These are phyloP conservation scores for Dicerorhinus sumatrensis DNA, from an alignment of 2,113 vertebrate genomes.

Conservation along the genomic window DNA sequence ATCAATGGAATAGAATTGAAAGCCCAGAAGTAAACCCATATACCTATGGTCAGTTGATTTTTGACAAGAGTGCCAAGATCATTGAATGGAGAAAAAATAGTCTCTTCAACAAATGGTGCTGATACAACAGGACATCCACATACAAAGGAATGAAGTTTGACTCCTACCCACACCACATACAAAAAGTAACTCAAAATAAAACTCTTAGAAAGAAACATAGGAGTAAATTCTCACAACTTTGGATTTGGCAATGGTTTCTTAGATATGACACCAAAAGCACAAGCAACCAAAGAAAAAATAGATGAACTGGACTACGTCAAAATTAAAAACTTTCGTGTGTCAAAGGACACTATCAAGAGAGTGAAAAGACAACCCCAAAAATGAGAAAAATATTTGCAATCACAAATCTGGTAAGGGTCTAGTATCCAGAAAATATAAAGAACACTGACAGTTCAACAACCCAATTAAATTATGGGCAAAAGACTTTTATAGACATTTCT, in stretches of 20 bases:
- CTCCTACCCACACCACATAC: neutral
- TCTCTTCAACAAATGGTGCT: neutral
- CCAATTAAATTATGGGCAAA: neutral
- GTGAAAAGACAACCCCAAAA: neutral
- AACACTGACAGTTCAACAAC: neutral
- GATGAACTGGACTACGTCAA: neutral
- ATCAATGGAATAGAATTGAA: neutral
- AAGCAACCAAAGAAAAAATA: neutral
- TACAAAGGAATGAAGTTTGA: neutral
- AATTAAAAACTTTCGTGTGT: neutral
- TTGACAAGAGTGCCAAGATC: neutral
- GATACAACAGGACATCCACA: neutral
- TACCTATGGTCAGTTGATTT: slow-evolving; percentile 15
- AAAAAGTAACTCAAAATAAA: slow-evolving; percentile 9
- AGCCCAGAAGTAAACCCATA: slow-evolving; percentile 36
- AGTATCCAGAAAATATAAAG: neutral
- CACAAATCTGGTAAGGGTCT: neutral
- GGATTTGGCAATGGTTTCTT: neutral
- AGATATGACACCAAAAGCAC: neutral
- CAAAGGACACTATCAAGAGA: neutral
- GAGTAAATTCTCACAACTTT: neutral
- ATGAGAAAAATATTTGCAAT: neutral
- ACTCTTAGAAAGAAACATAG: neutral
- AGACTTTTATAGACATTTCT: neutral
- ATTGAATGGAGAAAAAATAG: neutral